A percentile compares a stretch with the other conserved stretches of the same genome.
phyloP scores from a whole-genome alignment of 2,888 invertebrate species.

The Coleophora flavipennella region DNA sequence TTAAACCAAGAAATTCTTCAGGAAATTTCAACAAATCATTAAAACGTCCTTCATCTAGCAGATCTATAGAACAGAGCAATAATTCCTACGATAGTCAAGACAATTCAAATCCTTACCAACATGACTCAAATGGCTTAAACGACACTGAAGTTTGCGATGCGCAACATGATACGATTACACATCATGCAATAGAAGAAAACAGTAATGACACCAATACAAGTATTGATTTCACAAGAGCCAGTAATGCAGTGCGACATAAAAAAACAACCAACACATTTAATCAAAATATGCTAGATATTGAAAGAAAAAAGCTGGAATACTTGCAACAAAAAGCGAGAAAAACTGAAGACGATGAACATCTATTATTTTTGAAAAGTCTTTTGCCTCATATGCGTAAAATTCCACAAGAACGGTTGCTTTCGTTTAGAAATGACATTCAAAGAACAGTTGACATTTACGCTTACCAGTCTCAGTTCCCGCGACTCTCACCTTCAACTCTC shows the following conservation, averaged over 20 bases:
- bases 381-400: neutral
- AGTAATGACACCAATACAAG: no score
- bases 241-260: neutral
- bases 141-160: no score
- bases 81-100: neutral
- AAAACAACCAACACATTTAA: neutral
- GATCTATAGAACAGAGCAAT: neutral
- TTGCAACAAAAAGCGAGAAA: neutral
- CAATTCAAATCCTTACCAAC: neutral
- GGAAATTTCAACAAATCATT: conserved; percentile 6
- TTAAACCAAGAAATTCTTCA: conserved; percentile 12
- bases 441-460: neutral
- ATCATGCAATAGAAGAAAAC: no score
- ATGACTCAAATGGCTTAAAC: neutral
- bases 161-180: no score
- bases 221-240: neutral
- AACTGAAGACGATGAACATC: neutral
- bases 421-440: neutral
- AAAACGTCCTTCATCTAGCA: neutral
- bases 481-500: neutral
- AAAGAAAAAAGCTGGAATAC: neutral
- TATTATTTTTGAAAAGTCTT: neutral
- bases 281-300: neutral
- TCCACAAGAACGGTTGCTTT: neutral
- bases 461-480: neutral